Evolutionary conservation across 2,113 vertebrate species (phyloP), one percentile per base, ranked within the genome.

Genomic region (Oriolus oriolus): DNA sequence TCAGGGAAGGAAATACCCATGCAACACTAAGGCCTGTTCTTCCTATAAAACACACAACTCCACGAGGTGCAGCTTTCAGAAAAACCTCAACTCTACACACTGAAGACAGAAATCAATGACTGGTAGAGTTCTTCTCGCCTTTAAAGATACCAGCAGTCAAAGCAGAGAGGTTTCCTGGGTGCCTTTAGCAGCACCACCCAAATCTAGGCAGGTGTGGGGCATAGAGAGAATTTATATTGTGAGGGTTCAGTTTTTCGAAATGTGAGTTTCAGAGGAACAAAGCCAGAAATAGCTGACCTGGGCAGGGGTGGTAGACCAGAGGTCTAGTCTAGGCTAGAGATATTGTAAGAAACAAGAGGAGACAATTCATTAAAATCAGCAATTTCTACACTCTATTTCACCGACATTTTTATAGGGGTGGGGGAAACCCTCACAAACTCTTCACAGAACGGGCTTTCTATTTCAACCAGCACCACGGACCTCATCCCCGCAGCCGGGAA

Each of bases 381-480:
- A 4, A 49, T n/a, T 84, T 39, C 18, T 31, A n/a, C 6, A 13
- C 2, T 3, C 28, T 24, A 1, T 21, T 88, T 42, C 44, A 56
- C 1, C 26, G 26, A 9, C 4, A 30, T 27, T 63, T 81, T 63
- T 44, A 47, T 1, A 39, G 44, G 30, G 5, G 4, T 13, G 30
- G 22, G 11, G 15, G 11, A 71, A 93, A 49, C 24, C 30, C 49
- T 54, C 80, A 9, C 9, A 59, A 53, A 33, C 8, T 7, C 64
- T 11, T 49, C 15, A 7, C 2, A 3, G 28, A 52, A 68, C 0
- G 3, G 11, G 27, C 10, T 21, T 1, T 30, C 33, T 6, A 5
- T 9, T 73, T 35, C 70, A 70, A 2, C 2, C 52, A 60, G 56
- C 74, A 35, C 0, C 84, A 22, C 0, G 0, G 70, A 16, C 39